phyloP scores from a whole-genome alignment of 2,797 vertebrate species.

The Xiphophorus birchmanni region DNA sequence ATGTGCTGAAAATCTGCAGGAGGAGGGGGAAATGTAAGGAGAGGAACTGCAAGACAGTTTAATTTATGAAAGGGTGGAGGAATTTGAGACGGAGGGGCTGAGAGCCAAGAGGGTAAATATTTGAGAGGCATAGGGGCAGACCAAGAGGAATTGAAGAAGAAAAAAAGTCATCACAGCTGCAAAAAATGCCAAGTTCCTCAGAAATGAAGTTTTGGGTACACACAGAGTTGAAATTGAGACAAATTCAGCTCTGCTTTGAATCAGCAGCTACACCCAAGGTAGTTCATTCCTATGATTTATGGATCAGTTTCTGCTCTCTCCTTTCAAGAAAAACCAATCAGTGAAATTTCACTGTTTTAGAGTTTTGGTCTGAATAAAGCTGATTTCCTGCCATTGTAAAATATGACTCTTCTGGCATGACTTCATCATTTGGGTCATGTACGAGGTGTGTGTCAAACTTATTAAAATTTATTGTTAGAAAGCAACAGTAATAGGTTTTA shows the following conservation, averaged over 20 bases:
- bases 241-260: constrained; percentile 42
- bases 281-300: neutral
- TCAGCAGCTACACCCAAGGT: neutral
- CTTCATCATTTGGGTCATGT: neutral
- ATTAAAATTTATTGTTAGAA: neutral
- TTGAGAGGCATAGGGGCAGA: neutral
- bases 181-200: neutral
- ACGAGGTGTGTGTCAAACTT: neutral
- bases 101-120: constrained; percentile 20
- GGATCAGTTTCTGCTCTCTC: neutral
- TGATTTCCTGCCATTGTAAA: constrained; percentile 48
- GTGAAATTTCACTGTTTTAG: constrained; percentile 58
- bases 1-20: constrained; percentile 40
- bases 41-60: constrained; percentile 20
- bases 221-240: constrained; percentile 42
- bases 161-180: neutral
- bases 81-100: constrained; percentile 34
- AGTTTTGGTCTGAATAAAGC: constrained; percentile 48
- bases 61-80: constrained; percentile 35
- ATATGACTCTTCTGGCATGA: neutral
- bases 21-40: constrained; percentile 8
- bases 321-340: neutral
- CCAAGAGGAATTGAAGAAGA: neutral
- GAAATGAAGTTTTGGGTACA: constrained; percentile 1
- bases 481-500: neutral